These are phyloP conservation scores for Lapara coniferarum DNA, from an alignment of 2,888 invertebrate species.

Conservation along the genomic window DNA sequence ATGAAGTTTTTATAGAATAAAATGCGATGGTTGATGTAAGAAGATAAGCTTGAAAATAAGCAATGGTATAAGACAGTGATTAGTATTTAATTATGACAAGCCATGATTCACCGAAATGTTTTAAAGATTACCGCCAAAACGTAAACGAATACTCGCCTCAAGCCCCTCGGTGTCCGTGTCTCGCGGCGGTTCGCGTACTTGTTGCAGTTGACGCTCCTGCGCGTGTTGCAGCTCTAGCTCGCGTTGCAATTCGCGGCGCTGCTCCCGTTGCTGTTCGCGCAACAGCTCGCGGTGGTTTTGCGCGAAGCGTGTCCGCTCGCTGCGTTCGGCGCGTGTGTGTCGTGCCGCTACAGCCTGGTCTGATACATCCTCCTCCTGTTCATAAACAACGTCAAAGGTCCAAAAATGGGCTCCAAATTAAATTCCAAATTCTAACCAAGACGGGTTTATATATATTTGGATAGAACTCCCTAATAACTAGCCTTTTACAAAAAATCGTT, in stretches of 20 bases:
- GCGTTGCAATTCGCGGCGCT: constrained; percentile 30
- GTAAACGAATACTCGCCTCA: constrained; percentile 20
- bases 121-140: background rate
- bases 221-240: background rate
- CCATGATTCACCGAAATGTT: background rate
- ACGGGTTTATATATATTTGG: too few species aligned
- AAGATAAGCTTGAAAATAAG: too few species aligned
- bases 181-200: background rate
- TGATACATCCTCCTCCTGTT: constrained; percentile 89
- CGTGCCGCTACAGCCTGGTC: constrained; percentile 88
- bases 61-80: too few species aligned
- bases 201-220: background rate
- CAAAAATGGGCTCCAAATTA: too few species aligned
- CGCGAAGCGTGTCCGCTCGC: constrained; percentile 90
- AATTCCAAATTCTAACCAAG: too few species aligned
- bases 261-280: constrained; percentile 15
- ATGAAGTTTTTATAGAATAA: background rate
- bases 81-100: too few species aligned
- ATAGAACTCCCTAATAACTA: too few species aligned
- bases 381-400: too few species aligned
- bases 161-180: background rate
- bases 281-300: constrained; percentile 30
- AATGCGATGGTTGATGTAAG: too few species aligned
- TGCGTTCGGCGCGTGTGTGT: constrained; percentile 90
- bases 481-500: too few species aligned